These are phyloP conservation scores for Eurosta solidaginis DNA, from an alignment of 1,140 invertebrate species.

Conservation along the genomic window DNA sequence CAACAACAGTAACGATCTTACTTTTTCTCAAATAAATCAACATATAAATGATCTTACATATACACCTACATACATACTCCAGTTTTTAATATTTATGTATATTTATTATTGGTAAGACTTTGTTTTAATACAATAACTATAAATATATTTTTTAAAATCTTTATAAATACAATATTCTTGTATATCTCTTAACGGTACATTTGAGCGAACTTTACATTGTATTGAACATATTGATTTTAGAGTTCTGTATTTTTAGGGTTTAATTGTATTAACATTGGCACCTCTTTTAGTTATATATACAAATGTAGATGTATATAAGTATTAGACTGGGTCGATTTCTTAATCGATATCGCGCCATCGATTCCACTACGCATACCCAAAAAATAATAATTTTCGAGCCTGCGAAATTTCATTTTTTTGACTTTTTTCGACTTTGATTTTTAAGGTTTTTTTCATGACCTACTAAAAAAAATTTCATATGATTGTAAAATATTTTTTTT, in stretches of 20 bases:
- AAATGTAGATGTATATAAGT: too few relatives aligned
- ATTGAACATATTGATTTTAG: constrained; percentile 19
- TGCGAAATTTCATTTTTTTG: too few relatives aligned
- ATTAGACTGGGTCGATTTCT: too few relatives aligned
- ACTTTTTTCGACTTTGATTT: too few relatives aligned
- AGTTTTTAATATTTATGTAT: background rate
- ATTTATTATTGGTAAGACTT: background rate
- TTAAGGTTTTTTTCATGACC: too few relatives aligned
- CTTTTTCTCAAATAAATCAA: background rate
- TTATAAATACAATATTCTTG: background rate
- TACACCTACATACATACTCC: background rate
- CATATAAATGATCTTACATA: background rate
- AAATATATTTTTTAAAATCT: constrained; percentile 18
- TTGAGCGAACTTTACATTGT: constrained; percentile 11
- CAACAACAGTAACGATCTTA: background rate
- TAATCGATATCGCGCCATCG: too few relatives aligned
- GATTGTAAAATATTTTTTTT: too few relatives aligned
- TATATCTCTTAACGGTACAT: background rate
- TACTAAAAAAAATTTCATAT: too few relatives aligned
- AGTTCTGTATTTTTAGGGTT: background rate
- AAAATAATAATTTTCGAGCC: too few relatives aligned
- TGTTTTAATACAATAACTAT: background rate
- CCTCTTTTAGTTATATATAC: background rate
- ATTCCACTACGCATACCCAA: too few relatives aligned
- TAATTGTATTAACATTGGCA: constrained; percentile 7